These are phyloP conservation scores for Parnassius glacialis DNA, from an alignment of 2,888 invertebrate species.

Conservation along the genomic window DNA sequence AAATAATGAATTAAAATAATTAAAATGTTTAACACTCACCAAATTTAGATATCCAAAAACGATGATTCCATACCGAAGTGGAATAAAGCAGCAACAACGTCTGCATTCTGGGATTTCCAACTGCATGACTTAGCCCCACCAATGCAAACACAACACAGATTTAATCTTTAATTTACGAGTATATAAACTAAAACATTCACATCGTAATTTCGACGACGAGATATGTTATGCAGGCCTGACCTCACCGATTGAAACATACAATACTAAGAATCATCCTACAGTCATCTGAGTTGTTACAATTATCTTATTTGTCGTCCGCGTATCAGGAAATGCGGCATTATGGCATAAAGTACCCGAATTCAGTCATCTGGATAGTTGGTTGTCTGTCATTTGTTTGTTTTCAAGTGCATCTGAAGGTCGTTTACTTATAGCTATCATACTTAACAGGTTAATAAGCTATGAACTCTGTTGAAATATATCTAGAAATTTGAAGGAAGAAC, in stretches of 20 bases:
- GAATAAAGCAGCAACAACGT: constrained; percentile 50
- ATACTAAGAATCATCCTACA: constrained; percentile 5
- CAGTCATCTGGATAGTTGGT: not conserved
- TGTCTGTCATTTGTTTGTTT: not conserved
- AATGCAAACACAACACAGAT: not conserved
- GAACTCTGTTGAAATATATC: no score
- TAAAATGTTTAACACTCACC: constrained; percentile 34
- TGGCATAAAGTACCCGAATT: constrained; percentile 13
- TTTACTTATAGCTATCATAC: not conserved
- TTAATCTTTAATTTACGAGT: not conserved
- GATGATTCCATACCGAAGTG: constrained; percentile 50
- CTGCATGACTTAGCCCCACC: constrained; percentile 33
- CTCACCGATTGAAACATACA: not conserved
- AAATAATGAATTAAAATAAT: no score
- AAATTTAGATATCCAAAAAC: constrained; percentile 45
- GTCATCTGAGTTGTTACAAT: constrained; percentile 14
- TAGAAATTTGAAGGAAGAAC: no score
- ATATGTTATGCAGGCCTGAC: not conserved
- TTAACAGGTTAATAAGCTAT: no score
- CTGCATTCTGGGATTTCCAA: constrained; percentile 49
- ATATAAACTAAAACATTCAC: not conserved
- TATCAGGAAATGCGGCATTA: constrained; percentile 23
- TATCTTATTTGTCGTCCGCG: constrained; percentile 13
- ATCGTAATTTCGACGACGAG: not conserved
- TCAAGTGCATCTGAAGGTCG: constrained; percentile 11